Evolutionary conservation across 2,797 vertebrate species (phyloP).

Genomic region (Aeoliscus strigatus): DNA sequence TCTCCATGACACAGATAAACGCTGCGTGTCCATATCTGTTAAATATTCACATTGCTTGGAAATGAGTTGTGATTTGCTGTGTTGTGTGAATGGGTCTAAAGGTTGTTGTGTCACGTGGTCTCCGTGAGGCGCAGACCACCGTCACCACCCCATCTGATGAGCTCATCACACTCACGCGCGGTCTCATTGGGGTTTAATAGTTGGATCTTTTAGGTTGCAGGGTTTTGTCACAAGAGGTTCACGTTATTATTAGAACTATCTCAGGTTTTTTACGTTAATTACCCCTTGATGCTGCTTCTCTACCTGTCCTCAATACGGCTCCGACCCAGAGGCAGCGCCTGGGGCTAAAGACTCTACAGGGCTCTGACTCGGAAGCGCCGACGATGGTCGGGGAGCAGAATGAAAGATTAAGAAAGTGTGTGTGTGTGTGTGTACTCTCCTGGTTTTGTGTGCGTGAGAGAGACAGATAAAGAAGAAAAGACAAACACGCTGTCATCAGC

Average conservation of each 20-base stretch:
- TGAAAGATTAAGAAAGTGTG: conserved; percentile 32
- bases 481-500: conserved; percentile 43
- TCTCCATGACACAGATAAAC: background rate
- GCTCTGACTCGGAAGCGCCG: conserved; percentile 42
- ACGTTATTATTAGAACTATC: too few species aligned
- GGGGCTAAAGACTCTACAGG: conserved; percentile 52
- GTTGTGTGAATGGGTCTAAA: conserved; percentile 9
- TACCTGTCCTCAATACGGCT: conserved; percentile 32
- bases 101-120: conserved; percentile 14
- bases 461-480: conserved; percentile 20
- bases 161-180: conserved; percentile 25
- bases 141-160: background rate
- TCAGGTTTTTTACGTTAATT: conserved; percentile 34
- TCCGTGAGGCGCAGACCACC: conserved; percentile 5
- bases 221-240: too few species aligned
- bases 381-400: conserved; percentile 25
- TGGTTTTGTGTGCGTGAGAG: conserved; percentile 8
- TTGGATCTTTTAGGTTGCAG: too few species aligned
- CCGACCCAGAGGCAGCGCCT: conserved; percentile 53
- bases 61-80: conserved; percentile 14
- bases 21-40: conserved; percentile 1
- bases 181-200: conserved; percentile 26
- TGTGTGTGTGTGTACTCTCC: background rate
- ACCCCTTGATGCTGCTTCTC: conserved; percentile 42
- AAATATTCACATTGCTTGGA: too few species aligned